These are phyloP conservation scores for Lacerta viridis DNA, from an alignment of 2,797 vertebrate species.

Conservation along the genomic window DNA sequence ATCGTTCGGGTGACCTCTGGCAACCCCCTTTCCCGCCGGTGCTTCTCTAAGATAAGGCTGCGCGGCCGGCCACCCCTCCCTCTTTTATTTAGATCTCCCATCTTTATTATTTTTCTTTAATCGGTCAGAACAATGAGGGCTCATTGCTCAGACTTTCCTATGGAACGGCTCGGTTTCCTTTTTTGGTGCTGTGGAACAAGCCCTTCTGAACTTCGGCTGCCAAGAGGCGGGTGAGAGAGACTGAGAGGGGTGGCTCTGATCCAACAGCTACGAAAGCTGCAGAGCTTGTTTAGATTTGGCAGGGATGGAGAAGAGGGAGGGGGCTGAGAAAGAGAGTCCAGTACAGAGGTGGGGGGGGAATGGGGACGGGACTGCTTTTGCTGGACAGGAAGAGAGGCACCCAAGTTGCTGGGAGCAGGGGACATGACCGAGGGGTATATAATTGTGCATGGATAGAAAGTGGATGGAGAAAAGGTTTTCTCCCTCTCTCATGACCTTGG, in stretches of 20 bases:
- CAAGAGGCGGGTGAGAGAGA: constrained; percentile 9
- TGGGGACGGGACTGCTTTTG: background rate
- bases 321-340: background rate
- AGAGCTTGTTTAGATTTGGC: constrained; percentile 14
- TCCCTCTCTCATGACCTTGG: no score
- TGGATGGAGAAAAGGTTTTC: no score
- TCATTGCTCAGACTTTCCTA: constrained; percentile 26
- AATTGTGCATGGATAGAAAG: background rate
- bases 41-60: constrained; percentile 21
- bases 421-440: background rate
- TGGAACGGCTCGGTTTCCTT: constrained; percentile 26
- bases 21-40: background rate
- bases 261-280: constrained; percentile 17
- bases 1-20: constrained; percentile 1
- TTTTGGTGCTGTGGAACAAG: constrained; percentile 33
- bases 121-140: constrained; percentile 19
- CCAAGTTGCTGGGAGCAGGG: background rate
- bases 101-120: constrained; percentile 35
- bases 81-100: constrained; percentile 2
- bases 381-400: background rate
- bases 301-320: background rate
- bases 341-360: background rate
- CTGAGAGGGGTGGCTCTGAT: background rate
- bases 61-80: background rate
- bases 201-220: constrained; percentile 28